phyloP scores from a whole-genome alignment of 2,888 invertebrate species.

The Bellardia bayeri region DNA sequence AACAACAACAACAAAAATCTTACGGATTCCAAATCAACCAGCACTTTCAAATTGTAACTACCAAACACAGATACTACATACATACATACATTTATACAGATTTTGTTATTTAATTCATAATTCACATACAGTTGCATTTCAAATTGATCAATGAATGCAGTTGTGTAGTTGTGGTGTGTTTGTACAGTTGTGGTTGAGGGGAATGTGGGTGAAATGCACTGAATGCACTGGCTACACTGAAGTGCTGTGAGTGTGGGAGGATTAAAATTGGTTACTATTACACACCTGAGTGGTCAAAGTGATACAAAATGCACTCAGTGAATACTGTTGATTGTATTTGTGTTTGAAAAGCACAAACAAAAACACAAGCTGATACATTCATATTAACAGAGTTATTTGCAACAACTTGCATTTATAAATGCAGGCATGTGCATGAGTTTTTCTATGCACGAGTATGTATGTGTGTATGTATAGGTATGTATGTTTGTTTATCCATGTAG shows the following conservation, averaged over 20 bases:
- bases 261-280: constrained; percentile 68
- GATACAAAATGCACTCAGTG: constrained; percentile 47
- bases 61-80: not conserved
- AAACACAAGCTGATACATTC: constrained; percentile 6
- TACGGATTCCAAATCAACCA: not conserved
- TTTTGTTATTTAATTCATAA: constrained; percentile 52
- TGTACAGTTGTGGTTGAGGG: not conserved
- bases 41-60: not conserved
- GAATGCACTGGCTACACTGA: constrained; percentile 18
- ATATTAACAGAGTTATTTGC: constrained; percentile 1
- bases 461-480: constrained; percentile 22
- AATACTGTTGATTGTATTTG: constrained; percentile 36
- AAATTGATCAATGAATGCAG: constrained; percentile 56
- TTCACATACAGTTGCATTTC: constrained; percentile 58
- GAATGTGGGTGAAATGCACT: not conserved
- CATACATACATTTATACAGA: not conserved
- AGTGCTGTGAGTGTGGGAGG: constrained; percentile 34
- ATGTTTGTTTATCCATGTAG: not conserved
- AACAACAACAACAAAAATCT: not conserved
- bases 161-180: not conserved
- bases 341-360: constrained; percentile 56
- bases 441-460: not conserved
- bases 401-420: constrained; percentile 34
- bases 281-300: constrained; percentile 73
- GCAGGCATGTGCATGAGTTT: not conserved